phyloP scores from a whole-genome alignment of 1,140 invertebrate species.

The Cyrtorhinus lividipennis region DNA sequence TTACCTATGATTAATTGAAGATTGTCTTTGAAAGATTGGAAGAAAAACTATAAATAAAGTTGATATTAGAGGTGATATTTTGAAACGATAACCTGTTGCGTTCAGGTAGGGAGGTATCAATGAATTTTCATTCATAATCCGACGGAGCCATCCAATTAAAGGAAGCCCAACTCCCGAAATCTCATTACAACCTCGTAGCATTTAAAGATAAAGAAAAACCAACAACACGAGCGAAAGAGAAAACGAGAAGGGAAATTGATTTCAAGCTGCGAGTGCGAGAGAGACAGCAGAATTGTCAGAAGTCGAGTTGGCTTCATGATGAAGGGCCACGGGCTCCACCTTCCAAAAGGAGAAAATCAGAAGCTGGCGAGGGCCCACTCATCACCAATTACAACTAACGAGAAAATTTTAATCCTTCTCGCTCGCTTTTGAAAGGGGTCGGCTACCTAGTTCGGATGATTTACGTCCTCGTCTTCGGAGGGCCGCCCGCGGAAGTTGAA shows the following conservation, averaged over 20 bases:
- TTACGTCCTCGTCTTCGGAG: neutral
- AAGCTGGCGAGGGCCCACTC: neutral
- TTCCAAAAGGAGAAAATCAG: neutral
- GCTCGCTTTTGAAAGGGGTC: neutral
- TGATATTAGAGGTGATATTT: too few relatives aligned
- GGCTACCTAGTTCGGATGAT: neutral
- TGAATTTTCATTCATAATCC: neutral
- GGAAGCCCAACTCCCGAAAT: neutral
- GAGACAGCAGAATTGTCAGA: neutral
- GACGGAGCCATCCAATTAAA: neutral
- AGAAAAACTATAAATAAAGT: too few relatives aligned
- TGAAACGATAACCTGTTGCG: too few relatives aligned
- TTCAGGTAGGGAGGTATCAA: too few relatives aligned
- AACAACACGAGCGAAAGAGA: neutral
- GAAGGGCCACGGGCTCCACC: neutral
- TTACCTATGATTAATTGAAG: too few relatives aligned
- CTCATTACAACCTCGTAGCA: neutral
- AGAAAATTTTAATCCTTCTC: neutral
- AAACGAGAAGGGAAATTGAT: neutral
- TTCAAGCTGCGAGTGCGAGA: too few relatives aligned
- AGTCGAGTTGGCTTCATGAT: neutral
- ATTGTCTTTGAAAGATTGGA: too few relatives aligned
- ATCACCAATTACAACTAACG: neutral
- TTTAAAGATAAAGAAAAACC: neutral
- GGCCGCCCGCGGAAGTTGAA: too few relatives aligned